phyloP scores from a whole-genome alignment of 2,888 invertebrate genomes.

The Gastracanthus pulcherrimus region DNA sequence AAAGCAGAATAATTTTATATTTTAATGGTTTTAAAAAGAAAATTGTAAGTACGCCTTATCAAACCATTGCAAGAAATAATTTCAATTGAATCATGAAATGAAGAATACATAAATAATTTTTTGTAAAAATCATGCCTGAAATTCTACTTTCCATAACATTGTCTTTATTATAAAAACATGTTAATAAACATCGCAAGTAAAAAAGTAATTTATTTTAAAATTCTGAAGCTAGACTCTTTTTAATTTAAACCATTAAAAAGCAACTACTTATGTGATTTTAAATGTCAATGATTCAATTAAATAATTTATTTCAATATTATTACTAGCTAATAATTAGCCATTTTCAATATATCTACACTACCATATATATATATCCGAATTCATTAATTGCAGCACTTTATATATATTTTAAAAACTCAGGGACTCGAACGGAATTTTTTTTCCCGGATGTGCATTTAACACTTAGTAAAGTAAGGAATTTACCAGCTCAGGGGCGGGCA shows the following conservation, averaged over 20 bases:
- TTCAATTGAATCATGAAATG: slow-evolving; percentile 31
- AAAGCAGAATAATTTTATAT: slow-evolving; percentile 19
- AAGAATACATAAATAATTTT: slow-evolving; percentile 14
- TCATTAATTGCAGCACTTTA: slow-evolving; percentile 53
- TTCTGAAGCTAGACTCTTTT: slow-evolving; percentile 8
- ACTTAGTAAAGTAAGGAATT: slow-evolving; percentile 56
- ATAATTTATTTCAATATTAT: slow-evolving; percentile 38
- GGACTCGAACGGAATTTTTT: slow-evolving; percentile 36
- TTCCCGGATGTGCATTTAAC: slow-evolving; percentile 47
- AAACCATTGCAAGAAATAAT: slow-evolving; percentile 17
- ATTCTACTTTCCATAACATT: neutral
- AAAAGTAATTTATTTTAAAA: slow-evolving; percentile 22
- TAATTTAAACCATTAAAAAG: slow-evolving; percentile 9
- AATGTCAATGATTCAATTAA: slow-evolving; percentile 38
- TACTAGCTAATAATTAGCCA: slow-evolving; percentile 41
- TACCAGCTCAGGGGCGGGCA: slow-evolving; percentile 76
- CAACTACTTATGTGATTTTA: slow-evolving; percentile 11
- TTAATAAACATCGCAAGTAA: slow-evolving; percentile 13
- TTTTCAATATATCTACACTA: slow-evolving; percentile 53
- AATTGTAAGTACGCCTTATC: slow-evolving; percentile 27
- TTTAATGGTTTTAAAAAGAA: slow-evolving; percentile 31
- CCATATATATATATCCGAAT: slow-evolving; percentile 46
- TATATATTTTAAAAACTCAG: slow-evolving; percentile 43
- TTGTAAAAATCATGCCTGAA: neutral
- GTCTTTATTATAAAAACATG: slow-evolving; percentile 20